phyloP scores from a whole-genome alignment of 2,888 invertebrate genomes.

The Drosophila stalkeri region DNA sequence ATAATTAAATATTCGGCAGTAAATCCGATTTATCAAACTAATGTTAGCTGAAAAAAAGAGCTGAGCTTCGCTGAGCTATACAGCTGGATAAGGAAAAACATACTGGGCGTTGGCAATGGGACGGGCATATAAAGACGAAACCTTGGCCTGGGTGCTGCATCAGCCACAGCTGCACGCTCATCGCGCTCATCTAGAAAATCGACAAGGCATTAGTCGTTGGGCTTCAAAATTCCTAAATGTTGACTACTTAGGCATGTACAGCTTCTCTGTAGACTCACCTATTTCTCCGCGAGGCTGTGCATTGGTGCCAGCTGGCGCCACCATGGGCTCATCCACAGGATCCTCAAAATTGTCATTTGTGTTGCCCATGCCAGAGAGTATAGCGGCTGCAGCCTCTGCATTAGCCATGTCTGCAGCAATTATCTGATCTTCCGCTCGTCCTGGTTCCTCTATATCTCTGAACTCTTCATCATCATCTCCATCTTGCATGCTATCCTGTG shows the following conservation, averaged over 20 bases:
- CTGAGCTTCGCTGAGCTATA: slow-evolving; percentile 2
- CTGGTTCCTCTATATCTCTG: background rate
- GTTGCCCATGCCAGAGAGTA: slow-evolving; percentile 27
- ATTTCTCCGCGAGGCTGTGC: slow-evolving; percentile 35
- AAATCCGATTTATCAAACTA: background rate
- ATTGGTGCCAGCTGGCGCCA: slow-evolving; percentile 25
- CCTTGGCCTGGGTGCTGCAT: slow-evolving; percentile 50
- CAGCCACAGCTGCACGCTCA: slow-evolving; percentile 25
- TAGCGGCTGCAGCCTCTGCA: slow-evolving; percentile 51
- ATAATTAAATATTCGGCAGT: background rate
- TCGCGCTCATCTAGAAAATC: slow-evolving; percentile 65
- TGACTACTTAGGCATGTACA: too few species aligned
- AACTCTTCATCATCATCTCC: background rate
- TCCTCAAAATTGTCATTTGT: slow-evolving; percentile 71
- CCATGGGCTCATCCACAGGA: slow-evolving; percentile 79
- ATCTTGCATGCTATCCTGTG: slow-evolving; percentile 1
- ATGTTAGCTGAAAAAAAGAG: slow-evolving; percentile 1
- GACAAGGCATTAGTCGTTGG: slow-evolving; percentile 10
- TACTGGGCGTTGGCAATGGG: slow-evolving; percentile 68
- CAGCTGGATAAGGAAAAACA: slow-evolving; percentile 35
- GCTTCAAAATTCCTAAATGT: background rate
- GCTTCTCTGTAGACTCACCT: slow-evolving; percentile 42
- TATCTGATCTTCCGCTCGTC: background rate
- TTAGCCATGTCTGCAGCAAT: slow-evolving; percentile 18
- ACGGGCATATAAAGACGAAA: slow-evolving; percentile 72